Evolutionary conservation across 2,888 invertebrate genomes (phyloP).

Genomic region (Pheosia gnoma): DNA sequence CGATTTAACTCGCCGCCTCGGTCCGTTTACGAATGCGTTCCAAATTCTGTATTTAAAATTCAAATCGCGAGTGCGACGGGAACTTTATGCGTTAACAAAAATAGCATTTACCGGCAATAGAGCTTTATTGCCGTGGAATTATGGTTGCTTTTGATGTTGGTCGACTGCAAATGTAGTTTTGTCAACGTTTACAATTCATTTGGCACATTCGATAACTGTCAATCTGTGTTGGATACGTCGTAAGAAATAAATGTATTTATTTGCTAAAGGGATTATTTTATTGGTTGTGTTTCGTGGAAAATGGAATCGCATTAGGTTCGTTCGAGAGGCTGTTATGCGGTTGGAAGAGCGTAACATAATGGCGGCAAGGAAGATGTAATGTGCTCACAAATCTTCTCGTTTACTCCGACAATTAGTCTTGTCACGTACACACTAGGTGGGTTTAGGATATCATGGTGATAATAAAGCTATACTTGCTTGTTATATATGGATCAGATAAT

Average conservation of each 20-base stretch:
- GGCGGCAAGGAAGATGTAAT: not conserved
- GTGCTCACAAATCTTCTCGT: not conserved
- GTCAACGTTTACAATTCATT: conserved; percentile 59
- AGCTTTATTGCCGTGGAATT: conserved; percentile 22
- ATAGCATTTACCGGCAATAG: conserved; percentile 33
- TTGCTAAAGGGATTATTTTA: conserved; percentile 63
- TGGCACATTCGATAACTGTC: conserved; percentile 73
- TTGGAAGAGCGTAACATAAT: not conserved
- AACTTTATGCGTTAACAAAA: conserved; percentile 63
- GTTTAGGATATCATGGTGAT: too few relatives aligned
- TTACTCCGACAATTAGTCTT: not conserved
- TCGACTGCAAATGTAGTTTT: conserved; percentile 32
- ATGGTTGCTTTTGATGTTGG: conserved; percentile 16
- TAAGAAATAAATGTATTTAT: conserved; percentile 73
- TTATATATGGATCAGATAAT: too few relatives aligned
- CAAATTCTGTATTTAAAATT: conserved; percentile 72
- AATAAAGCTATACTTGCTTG: too few relatives aligned
- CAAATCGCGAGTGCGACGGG: conserved; percentile 68
- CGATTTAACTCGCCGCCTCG: conserved; percentile 77
- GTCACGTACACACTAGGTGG: too few relatives aligned
- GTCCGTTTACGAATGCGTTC: conserved; percentile 64
- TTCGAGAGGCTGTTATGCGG: not conserved
- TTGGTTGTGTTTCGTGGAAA: conserved; percentile 66
- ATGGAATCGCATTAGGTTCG: conserved; percentile 40
- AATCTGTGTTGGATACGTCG: conserved; percentile 57